phyloP scores from a whole-genome alignment of 2,797 vertebrate genomes.

The Clamator glandarius region DNA sequence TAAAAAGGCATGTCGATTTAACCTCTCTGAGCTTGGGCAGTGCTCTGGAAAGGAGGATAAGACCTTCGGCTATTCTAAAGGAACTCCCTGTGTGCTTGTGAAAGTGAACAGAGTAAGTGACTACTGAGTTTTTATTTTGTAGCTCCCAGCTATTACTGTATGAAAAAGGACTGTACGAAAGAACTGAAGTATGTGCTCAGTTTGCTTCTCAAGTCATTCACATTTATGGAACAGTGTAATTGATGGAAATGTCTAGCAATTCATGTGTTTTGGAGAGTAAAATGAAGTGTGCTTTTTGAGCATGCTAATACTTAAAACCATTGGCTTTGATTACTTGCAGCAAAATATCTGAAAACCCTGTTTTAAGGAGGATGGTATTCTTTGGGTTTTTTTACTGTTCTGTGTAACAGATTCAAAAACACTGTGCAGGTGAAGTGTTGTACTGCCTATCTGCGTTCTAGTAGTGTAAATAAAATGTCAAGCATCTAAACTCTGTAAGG shows the following conservation, averaged over 20 bases:
- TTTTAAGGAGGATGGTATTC: background rate
- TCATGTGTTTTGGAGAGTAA: background rate
- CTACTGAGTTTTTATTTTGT: background rate
- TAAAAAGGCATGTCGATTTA: slow-evolving; percentile 88
- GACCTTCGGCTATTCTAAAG: slow-evolving; percentile 85
- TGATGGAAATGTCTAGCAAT: background rate
- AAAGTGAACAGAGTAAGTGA: slow-evolving; percentile 94
- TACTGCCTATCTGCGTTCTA: background rate
- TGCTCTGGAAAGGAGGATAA: slow-evolving; percentile 86
- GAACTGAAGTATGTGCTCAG: background rate
- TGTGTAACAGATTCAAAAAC: background rate
- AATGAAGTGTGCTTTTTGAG: background rate
- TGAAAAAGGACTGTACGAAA: background rate
- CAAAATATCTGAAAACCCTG: background rate
- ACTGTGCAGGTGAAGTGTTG: background rate
- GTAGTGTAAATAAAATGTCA: background rate
- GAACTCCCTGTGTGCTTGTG: slow-evolving; percentile 88
- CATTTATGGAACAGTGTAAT: background rate
- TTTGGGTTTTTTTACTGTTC: background rate
- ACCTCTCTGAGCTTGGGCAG: slow-evolving; percentile 77
- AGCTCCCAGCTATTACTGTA: background rate
- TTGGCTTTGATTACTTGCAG: background rate
- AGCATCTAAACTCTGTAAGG: background rate
- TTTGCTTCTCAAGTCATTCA: background rate
- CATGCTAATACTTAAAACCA: background rate